Percentiles rank a stretch among this genome's conserved stretches.
Conservation (phyloP, 2,888 invertebrate species). For the Hirtodrosophila trivittata region DNA sequence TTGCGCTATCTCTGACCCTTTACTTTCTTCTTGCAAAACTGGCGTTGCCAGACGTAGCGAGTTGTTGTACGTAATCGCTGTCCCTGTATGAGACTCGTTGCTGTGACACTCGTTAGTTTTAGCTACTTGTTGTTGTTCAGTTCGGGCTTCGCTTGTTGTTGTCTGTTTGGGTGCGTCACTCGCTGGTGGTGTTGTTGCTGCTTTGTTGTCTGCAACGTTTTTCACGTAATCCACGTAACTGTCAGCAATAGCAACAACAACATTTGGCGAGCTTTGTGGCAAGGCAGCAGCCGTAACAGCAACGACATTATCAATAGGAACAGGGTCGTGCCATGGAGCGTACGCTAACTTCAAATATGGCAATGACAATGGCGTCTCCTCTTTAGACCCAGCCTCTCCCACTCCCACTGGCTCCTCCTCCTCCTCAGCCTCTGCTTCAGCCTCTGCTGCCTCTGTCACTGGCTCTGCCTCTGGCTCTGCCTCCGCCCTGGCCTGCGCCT, state of each 20-base stretch:
- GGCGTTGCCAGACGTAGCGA: no score
- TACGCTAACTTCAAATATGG: conserved; percentile 49
- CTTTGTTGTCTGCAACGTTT: conserved; percentile 37
- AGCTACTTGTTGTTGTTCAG: not conserved
- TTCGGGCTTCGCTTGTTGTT: conserved; percentile 1
- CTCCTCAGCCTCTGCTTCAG: conserved; percentile 8
- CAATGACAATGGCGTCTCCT: conserved; percentile 72
- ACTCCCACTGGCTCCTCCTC: conserved; percentile 36
- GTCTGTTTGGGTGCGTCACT: conserved; percentile 23
- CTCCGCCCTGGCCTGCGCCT: not conserved
- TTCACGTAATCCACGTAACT: conserved; percentile 72
- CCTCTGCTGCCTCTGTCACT: conserved; percentile 21
- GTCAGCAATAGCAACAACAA: conserved; percentile 60
- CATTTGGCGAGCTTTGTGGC: conserved; percentile 42
- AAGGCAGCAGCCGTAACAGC: conserved; percentile 48
- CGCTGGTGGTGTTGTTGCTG: conserved; percentile 22
- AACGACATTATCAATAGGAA: conserved; percentile 35
- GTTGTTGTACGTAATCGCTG: no score
- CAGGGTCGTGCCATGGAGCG: conserved; percentile 18
- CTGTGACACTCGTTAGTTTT: conserved; percentile 21
- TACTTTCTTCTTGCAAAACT: no score
- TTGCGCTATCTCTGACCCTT: no score
- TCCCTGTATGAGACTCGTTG: conserved; percentile 12
- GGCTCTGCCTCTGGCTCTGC: not conserved
- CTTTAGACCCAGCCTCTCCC: conserved; percentile 21